Evolutionary conservation across 2,888 invertebrate species (phyloP).

Genomic region (Drosophila phalerata): DNA sequence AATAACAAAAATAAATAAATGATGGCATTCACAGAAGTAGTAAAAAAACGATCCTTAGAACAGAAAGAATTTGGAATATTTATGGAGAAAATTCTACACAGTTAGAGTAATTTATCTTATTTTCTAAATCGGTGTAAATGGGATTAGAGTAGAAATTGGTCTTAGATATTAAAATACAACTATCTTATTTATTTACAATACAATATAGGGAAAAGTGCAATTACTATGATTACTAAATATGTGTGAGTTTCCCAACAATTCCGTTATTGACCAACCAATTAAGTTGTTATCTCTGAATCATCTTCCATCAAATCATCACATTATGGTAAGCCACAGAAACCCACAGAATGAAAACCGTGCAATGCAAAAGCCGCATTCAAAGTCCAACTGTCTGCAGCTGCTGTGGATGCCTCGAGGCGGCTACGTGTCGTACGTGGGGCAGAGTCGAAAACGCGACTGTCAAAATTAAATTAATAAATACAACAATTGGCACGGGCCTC

Average conservation of each 20-base stretch:
- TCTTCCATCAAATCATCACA: slow-evolving; percentile 42
- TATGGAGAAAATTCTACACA: no score
- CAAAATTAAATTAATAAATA: slow-evolving; percentile 80
- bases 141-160: no score
- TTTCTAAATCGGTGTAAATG: neutral
- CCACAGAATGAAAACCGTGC: slow-evolving; percentile 38
- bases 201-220: no score
- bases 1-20: neutral
- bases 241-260: slow-evolving; percentile 6
- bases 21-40: no score
- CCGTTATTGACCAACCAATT: slow-evolving; percentile 3
- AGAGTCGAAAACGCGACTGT: slow-evolving; percentile 61
- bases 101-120: no score
- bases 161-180: neutral
- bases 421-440: slow-evolving; percentile 52
- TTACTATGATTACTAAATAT: neutral
- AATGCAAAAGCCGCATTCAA: slow-evolving; percentile 11
- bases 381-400: slow-evolving; percentile 65
- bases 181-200: neutral
- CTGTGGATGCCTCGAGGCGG: slow-evolving; percentile 62
- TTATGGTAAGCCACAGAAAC: slow-evolving; percentile 49
- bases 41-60: no score
- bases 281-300: slow-evolving; percentile 19
- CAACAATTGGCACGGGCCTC: slow-evolving; percentile 69
- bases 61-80: no score